A percentile compares a stretch with the other conserved stretches of the same genome.
phyloP scores from a whole-genome alignment of 2,888 invertebrate species.

The Deilephila porcellus region DNA sequence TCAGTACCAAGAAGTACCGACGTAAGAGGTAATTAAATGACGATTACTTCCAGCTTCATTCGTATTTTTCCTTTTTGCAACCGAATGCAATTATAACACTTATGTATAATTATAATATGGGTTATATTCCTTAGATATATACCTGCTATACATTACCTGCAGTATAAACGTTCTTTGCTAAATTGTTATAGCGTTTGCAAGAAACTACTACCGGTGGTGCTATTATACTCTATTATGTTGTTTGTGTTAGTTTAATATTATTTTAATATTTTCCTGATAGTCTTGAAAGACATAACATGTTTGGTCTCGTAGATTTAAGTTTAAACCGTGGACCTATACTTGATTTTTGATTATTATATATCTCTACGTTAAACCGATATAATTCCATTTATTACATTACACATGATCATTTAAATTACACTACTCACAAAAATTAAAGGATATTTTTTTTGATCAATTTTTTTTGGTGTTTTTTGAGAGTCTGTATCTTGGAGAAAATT shows the following conservation, averaged over 20 bases:
- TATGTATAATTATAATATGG: neutral
- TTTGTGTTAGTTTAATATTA: neutral
- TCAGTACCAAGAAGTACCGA: neutral
- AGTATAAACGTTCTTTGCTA: slow-evolving; percentile 11
- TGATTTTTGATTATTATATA: too few species aligned
- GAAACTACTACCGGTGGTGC: neutral
- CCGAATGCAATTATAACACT: neutral
- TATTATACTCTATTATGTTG: slow-evolving; percentile 2
- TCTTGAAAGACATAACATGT: neutral
- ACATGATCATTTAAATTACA: too few species aligned
- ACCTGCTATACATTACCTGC: neutral
- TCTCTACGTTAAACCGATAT: too few species aligned
- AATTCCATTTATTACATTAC: too few species aligned
- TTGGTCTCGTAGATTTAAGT: neutral
- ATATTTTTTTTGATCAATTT: too few species aligned
- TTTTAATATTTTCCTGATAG: slow-evolving; percentile 4
- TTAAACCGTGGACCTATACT: too few species aligned
- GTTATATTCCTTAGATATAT: neutral
- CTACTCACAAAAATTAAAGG: too few species aligned
- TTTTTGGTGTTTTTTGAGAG: too few species aligned
- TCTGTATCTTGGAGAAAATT: too few species aligned
- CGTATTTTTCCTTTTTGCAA: slow-evolving; percentile 8
- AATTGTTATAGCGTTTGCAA: slow-evolving; percentile 2
- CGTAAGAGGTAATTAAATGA: slow-evolving; percentile 21
- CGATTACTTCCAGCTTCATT: slow-evolving; percentile 13